Evolutionary conservation across 2,797 vertebrate genomes (phyloP).

Genomic region (Artibeus lituratus): DNA sequence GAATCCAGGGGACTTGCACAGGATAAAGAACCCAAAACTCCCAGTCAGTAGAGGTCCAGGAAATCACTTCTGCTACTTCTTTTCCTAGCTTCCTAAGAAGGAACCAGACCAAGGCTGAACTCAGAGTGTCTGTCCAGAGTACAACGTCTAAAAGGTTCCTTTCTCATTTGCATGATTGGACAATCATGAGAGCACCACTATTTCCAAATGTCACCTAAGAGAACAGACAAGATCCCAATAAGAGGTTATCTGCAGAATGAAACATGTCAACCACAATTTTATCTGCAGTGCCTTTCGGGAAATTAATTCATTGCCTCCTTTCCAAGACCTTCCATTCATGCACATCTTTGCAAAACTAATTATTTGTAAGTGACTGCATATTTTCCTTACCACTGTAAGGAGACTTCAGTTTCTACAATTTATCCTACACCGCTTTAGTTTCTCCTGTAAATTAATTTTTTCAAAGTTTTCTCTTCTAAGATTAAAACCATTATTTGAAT

Average conservation of each 20-base stretch:
- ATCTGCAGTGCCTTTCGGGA: constrained; percentile 56
- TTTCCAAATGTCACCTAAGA: constrained; percentile 36
- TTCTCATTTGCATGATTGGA: constrained; percentile 33
- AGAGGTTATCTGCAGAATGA: constrained; percentile 34
- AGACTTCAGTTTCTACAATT: constrained; percentile 21
- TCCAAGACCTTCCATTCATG: constrained; percentile 52
- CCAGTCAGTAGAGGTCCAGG: neutral
- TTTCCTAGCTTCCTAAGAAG: neutral
- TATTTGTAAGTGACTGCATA: constrained; percentile 58
- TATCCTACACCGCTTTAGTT: neutral
- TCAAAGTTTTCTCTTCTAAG: constrained; percentile 13
- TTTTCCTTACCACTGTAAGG: constrained; percentile 24
- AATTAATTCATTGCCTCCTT: constrained; percentile 64
- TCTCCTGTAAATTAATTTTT: constrained; percentile 41
- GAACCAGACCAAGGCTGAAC: neutral
- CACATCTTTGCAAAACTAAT: constrained; percentile 53
- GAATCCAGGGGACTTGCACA: neutral
- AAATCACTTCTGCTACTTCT: neutral
- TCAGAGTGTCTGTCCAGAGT: neutral
- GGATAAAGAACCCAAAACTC: neutral
- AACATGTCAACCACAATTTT: constrained; percentile 53
- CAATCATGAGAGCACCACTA: neutral
- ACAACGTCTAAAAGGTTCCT: neutral
- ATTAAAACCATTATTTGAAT: constrained; percentile 38
- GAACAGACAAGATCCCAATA: neutral